A percentile compares a stretch with the other conserved stretches of the same genome.
Conservation (phyloP, 2,888 invertebrate genomes). For the Heliconius ismenius region DNA sequence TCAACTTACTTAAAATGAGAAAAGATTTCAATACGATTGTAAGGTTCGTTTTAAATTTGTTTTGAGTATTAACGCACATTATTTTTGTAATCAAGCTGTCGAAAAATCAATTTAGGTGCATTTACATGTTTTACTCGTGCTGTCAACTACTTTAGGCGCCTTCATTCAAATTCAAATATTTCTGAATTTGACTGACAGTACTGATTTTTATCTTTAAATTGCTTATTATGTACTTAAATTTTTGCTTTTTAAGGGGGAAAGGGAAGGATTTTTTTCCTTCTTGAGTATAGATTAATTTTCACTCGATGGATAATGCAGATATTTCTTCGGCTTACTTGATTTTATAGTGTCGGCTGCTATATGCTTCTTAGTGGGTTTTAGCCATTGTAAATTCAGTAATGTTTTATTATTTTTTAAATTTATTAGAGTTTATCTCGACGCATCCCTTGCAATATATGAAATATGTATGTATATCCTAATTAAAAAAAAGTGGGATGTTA, state of each 20-base stretch:
- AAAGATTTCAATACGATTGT: neutral
- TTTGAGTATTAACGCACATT: neutral
- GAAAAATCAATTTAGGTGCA: slow-evolving; percentile 7
- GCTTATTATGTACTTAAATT: slow-evolving; percentile 3
- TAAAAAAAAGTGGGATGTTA: too few relatives aligned
- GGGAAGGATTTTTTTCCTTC: too few relatives aligned
- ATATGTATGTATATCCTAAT: too few relatives aligned
- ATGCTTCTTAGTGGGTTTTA: neutral
- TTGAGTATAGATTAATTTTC: too few relatives aligned
- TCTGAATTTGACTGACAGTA: slow-evolving; percentile 12
- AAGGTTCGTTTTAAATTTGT: neutral
- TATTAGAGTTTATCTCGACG: too few relatives aligned
- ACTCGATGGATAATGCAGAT: too few relatives aligned
- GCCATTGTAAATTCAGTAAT: too few relatives aligned
- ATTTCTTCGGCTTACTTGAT: too few relatives aligned
- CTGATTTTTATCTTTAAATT: slow-evolving; percentile 19
- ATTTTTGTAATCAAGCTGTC: slow-evolving; percentile 17
- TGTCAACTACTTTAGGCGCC: slow-evolving; percentile 2
- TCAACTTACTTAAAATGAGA: neutral
- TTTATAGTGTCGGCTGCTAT: neutral
- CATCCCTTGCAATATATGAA: too few relatives aligned
- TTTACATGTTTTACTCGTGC: slow-evolving; percentile 6
- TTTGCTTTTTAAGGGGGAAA: neutral
- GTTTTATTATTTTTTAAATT: too few relatives aligned
- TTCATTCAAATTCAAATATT: slow-evolving; percentile 10